Evolutionary conservation across 2,888 invertebrate species (phyloP).

Genomic region (Apamea crenata): DNA sequence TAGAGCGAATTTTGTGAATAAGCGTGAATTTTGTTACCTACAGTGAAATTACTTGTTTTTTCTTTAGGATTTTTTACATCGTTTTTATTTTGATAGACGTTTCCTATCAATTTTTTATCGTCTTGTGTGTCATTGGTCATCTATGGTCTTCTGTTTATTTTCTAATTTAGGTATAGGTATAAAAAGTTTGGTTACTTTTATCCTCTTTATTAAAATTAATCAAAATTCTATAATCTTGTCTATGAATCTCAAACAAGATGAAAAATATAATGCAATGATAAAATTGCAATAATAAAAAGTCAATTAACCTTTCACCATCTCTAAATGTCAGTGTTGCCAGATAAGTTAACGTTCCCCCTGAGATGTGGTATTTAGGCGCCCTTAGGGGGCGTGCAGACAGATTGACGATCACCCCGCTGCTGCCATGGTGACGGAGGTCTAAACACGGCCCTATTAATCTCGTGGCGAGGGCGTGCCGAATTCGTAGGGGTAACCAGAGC

Average conservation of each 20-base stretch:
- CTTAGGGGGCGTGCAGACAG: slow-evolving; percentile 73
- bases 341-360: slow-evolving; percentile 83
- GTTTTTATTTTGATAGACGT: slow-evolving; percentile 15
- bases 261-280: slow-evolving; percentile 30
- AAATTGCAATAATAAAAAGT: slow-evolving; percentile 63
- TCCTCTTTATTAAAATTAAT: background rate
- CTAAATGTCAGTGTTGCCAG: slow-evolving; percentile 79
- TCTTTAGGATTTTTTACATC: background rate
- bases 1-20: background rate
- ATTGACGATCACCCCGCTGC: slow-evolving; percentile 83
- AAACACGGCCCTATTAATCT: slow-evolving; percentile 89
- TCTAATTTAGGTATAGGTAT: background rate
- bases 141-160: background rate
- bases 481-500: slow-evolving; percentile 75
- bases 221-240: background rate
- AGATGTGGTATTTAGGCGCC: slow-evolving; percentile 87
- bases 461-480: slow-evolving; percentile 85
- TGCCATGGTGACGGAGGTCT: slow-evolving; percentile 85
- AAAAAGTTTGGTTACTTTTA: background rate
- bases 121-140: background rate
- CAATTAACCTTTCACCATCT: slow-evolving; percentile 74
- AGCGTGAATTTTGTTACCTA: background rate
- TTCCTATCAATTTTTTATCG: background rate
- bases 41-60: background rate
- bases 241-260: slow-evolving; percentile 31